Conservation (phyloP, 2,113 vertebrate genomes). For the Oreocharis arfaki region DNA sequence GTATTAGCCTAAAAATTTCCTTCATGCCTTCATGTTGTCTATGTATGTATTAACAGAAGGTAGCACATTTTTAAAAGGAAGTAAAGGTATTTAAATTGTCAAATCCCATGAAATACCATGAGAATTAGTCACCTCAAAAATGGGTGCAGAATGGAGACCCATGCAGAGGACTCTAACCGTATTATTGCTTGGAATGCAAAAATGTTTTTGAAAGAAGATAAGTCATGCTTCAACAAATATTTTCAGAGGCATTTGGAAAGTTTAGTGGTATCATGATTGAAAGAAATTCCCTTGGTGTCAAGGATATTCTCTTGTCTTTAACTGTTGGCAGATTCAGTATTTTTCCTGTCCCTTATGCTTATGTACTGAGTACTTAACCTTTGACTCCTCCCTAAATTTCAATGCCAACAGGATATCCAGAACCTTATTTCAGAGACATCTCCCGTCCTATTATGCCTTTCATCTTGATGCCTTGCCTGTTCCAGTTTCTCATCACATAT, state of each 20-base stretch:
- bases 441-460: background rate
- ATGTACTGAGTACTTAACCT: background rate
- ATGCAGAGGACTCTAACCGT: background rate
- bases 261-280: background rate
- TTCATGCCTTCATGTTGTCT: background rate
- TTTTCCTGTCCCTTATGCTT: background rate
- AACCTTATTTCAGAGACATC: background rate
- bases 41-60: background rate
- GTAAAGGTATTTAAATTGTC: background rate
- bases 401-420: background rate
- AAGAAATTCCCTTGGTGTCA: constrained; percentile 12
- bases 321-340: background rate
- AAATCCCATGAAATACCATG: background rate
- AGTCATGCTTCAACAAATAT: constrained; percentile 18
- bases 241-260: constrained; percentile 23
- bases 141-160: background rate
- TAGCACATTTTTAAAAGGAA: background rate
- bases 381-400: background rate
- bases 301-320: background rate
- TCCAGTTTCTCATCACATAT: background rate
- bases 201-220: constrained; percentile 29
- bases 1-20: background rate
- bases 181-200: constrained; percentile 24
- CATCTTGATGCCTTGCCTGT: background rate
- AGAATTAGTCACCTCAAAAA: background rate